Evolutionary conservation across 2,113 vertebrate genomes (phyloP).

Genomic region (Buteo buteo): DNA sequence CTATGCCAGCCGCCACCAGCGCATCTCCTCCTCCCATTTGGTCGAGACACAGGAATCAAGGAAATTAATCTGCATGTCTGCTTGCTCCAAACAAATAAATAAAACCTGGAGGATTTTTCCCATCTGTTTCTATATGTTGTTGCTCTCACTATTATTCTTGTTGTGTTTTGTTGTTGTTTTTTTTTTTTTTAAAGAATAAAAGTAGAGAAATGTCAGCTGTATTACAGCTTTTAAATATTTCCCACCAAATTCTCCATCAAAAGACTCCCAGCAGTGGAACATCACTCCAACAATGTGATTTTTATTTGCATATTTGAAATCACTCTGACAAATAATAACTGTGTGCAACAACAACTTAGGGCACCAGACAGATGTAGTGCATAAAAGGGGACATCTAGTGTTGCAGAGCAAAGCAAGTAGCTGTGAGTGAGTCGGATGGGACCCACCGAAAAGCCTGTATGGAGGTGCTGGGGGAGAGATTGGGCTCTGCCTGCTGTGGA

Average conservation of each 20-base stretch:
- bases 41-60: background rate
- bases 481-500: background rate
- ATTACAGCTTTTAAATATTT: background rate
- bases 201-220: background rate
- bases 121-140: slow-evolving; percentile 51
- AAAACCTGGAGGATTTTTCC: slow-evolving; percentile 29
- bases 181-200: background rate
- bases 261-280: background rate
- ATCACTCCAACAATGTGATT: background rate
- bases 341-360: background rate
- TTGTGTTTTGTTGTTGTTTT: background rate
- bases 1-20: background rate
- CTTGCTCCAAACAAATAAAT: slow-evolving; percentile 40
- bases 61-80: slow-evolving; percentile 17
- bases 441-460: background rate
- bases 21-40: background rate
- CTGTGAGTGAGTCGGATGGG: background rate
- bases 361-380: background rate
- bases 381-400: background rate
- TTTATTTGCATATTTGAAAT: background rate
- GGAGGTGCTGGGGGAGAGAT: background rate
- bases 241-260: background rate
- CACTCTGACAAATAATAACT: background rate
- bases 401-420: background rate
- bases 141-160: background rate